These are phyloP conservation scores for Babylonia areolata DNA, from an alignment of 1,140 invertebrate genomes.

Conservation along the genomic window DNA sequence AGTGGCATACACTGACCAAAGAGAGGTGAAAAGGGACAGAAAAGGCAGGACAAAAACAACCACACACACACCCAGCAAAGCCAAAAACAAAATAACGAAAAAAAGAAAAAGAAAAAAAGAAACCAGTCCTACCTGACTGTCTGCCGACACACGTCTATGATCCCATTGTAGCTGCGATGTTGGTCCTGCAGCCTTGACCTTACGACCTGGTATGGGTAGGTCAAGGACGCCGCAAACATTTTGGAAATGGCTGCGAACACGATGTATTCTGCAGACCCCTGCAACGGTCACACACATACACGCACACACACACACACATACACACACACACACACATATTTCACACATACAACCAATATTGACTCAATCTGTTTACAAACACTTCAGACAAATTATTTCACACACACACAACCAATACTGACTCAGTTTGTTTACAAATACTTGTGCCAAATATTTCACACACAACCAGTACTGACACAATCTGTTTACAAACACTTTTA, in stretches of 20 bases:
- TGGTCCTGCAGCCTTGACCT: slow-evolving; percentile 97
- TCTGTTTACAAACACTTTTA: too few species aligned
- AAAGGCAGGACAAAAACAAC: too few species aligned
- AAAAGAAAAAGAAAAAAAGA: background rate
- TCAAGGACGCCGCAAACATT: slow-evolving; percentile 92
- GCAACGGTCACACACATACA: slow-evolving; percentile 46
- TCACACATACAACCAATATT: background rate
- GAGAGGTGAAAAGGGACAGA: too few species aligned
- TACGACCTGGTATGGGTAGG: slow-evolving; percentile 98
- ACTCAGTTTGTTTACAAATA: too few species aligned
- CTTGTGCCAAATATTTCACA: too few species aligned
- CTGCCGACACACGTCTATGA: slow-evolving; percentile 89
- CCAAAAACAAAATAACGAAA: background rate
- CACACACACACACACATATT: background rate
- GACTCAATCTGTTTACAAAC: too few species aligned
- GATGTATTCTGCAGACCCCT: slow-evolving; percentile 92
- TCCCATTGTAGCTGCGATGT: slow-evolving; percentile 89
- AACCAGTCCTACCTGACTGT: slow-evolving; percentile 85
- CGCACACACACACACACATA: background rate
- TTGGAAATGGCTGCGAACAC: slow-evolving; percentile 96
- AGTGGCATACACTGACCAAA: too few species aligned
- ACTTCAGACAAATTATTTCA: too few species aligned
- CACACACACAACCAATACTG: too few species aligned
- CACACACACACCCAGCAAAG: too few species aligned
- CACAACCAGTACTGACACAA: too few species aligned